Evolutionary conservation across 92 coral and sea anemone species (phyloP).

Genomic region (Nematostella vectensis): DNA sequence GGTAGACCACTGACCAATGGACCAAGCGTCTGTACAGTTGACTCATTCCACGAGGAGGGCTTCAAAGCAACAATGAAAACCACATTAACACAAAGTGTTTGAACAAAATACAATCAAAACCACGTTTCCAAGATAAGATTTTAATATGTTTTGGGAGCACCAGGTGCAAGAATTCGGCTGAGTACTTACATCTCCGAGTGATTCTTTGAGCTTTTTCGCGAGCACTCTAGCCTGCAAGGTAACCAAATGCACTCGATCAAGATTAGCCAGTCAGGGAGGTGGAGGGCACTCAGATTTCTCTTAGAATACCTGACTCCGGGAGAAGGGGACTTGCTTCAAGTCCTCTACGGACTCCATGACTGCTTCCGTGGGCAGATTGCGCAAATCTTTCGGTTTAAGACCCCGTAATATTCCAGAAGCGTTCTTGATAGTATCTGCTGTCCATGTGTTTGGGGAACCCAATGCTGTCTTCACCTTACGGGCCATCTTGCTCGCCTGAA

Average conservation of each 20-base stretch:
- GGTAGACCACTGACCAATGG: slow-evolving; percentile 56
- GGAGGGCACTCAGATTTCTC: background rate
- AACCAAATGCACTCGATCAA: too few species aligned
- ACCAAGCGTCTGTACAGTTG: slow-evolving; percentile 33
- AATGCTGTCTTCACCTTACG: slow-evolving; percentile 16
- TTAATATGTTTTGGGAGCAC: too few species aligned
- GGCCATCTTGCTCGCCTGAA: slow-evolving; percentile 27
- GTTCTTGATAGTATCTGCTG: slow-evolving; percentile 10
- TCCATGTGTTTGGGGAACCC: slow-evolving; percentile 20
- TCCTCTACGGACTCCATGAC: slow-evolving; percentile 12
- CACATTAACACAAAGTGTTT: too few species aligned
- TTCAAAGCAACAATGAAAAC: background rate
- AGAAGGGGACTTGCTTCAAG: slow-evolving; percentile 13
- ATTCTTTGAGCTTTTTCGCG: slow-evolving; percentile 35
- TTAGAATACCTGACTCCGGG: slow-evolving; percentile 22
- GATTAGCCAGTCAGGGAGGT: background rate
- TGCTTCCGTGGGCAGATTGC: slow-evolving; percentile 14
- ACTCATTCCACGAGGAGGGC: slow-evolving; percentile 35
- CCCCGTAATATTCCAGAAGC: slow-evolving; percentile 27
- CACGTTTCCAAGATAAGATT: background rate
- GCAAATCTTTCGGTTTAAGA: slow-evolving; percentile 24
- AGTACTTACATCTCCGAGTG: slow-evolving; percentile 45
- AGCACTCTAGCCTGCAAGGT: slow-evolving; percentile 8
- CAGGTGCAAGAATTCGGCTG: too few species aligned
- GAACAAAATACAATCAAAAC: background rate